These are phyloP conservation scores for Abscondita cerata DNA, from an alignment of 2,888 invertebrate species.

Conservation along the genomic window DNA sequence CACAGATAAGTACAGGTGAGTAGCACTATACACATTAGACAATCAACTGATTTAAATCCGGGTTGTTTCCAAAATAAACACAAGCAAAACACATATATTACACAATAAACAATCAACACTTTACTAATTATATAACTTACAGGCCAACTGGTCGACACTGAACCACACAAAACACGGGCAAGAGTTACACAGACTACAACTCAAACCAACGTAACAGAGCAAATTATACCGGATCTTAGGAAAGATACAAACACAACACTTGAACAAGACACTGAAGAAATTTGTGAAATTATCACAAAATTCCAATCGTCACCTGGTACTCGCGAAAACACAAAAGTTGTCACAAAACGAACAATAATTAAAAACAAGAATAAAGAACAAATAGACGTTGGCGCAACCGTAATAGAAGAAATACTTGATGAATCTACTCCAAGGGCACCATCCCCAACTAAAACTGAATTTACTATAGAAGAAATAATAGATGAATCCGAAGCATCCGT, in stretches of 20 bases:
- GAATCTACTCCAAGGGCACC: conserved; percentile 45
- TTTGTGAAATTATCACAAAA: conserved; percentile 67
- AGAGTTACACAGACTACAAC: conserved; percentile 41
- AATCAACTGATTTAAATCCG: neutral
- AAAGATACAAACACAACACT: conserved; percentile 47
- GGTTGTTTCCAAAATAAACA: conserved; percentile 2
- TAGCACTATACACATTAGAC: conserved; percentile 41
- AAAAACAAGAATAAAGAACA: conserved; percentile 37
- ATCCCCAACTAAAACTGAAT: conserved; percentile 21
- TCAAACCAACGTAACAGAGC: conserved; percentile 49
- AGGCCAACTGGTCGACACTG: conserved; percentile 56
- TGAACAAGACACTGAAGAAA: conserved; percentile 58
- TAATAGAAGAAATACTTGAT: conserved; percentile 62
- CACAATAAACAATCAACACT: conserved; percentile 43
- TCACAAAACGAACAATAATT: conserved; percentile 65
- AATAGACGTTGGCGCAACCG: conserved; percentile 44
- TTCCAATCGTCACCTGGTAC: conserved; percentile 63
- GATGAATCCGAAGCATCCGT: conserved; percentile 49
- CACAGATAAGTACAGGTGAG: conserved; percentile 62
- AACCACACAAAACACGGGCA: conserved; percentile 56
- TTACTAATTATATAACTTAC: conserved; percentile 45
- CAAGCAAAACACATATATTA: conserved; percentile 13
- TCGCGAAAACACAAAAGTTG: conserved; percentile 63
- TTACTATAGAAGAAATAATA: conserved; percentile 41
- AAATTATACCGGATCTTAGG: conserved; percentile 52